Conservation (phyloP, 2,888 invertebrate genomes). For the Tiliacea aurago region DNA sequence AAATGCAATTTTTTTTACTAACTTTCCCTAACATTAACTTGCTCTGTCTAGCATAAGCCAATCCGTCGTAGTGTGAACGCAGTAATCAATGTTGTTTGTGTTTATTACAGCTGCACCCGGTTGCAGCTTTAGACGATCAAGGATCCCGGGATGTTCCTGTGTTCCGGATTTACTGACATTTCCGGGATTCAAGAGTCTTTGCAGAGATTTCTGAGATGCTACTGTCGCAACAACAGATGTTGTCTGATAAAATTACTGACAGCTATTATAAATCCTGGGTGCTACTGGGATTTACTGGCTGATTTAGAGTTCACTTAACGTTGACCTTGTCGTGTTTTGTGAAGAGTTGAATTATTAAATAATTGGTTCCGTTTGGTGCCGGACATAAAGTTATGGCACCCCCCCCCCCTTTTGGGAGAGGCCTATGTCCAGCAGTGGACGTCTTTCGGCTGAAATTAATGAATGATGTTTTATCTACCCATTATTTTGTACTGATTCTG, state of each 20-base stretch:
- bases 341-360: background rate
- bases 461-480: slow-evolving; percentile 18
- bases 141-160: slow-evolving; percentile 12
- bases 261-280: background rate
- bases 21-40: background rate
- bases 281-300: background rate
- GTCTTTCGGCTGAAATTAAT: no score
- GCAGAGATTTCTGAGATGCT: slow-evolving; percentile 37
- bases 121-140: slow-evolving; percentile 27
- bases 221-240: slow-evolving; percentile 6
- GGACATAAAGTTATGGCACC: no score
- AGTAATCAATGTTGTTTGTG: slow-evolving; percentile 78
- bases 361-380: no score
- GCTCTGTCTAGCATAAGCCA: background rate
- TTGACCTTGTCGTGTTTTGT: background rate
- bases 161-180: slow-evolving; percentile 33
- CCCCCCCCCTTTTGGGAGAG: no score
- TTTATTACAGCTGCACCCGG: slow-evolving; percentile 50
- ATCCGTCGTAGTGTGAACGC: background rate
- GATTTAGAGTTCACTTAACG: background rate
- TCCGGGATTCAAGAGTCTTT: slow-evolving; percentile 42
- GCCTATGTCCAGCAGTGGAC: no score
- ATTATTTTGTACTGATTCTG: slow-evolving; percentile 28
- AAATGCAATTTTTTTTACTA: no score
- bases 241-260: slow-evolving; percentile 18